Percentiles rank a stretch among this genome's conserved stretches.
Evolutionary conservation across 2,113 vertebrate genomes (phyloP).

Genomic region (Oryzias woworae): DNA sequence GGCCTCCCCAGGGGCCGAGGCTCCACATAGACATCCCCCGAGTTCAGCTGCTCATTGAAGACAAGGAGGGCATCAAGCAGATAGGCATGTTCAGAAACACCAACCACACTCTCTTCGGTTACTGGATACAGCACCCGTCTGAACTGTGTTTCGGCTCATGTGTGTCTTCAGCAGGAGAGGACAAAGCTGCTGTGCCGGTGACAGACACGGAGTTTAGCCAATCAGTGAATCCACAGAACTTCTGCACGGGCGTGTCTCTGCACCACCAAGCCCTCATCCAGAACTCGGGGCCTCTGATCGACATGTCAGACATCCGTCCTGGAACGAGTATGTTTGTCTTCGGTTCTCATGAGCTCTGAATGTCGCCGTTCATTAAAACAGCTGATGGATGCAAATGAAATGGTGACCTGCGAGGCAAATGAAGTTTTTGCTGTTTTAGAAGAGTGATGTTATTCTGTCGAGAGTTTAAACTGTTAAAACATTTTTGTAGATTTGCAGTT

Average conservation of each 20-base stretch:
- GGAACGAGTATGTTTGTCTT: conserved; percentile 87
- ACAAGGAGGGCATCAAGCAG: conserved; percentile 99
- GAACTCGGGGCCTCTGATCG: conserved; percentile 95
- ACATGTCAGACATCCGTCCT: conserved; percentile 98
- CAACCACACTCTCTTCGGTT: background rate
- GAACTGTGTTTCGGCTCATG: background rate
- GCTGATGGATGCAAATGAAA: no score
- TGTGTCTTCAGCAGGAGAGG: conserved; percentile 82
- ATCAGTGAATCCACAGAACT: conserved; percentile 96
- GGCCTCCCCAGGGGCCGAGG: conserved; percentile 91
- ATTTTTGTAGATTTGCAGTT: no score
- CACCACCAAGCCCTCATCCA: conserved; percentile 96
- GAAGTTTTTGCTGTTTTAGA: no score
- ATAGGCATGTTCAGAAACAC: conserved; percentile 80
- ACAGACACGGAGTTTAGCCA: conserved; percentile 96
- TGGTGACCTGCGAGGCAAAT: no score
- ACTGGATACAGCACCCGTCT: background rate
- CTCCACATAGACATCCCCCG: conserved; percentile 98
- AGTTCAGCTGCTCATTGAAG: conserved; percentile 96
- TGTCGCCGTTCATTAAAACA: background rate
- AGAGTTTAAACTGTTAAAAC: no score
- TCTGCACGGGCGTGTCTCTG: conserved; percentile 94
- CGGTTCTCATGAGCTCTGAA: background rate
- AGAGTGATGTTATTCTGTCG: no score
- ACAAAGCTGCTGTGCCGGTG: conserved; percentile 95